phyloP scores from a whole-genome alignment of 2,888 invertebrate genomes.

The Baccha elongata region DNA sequence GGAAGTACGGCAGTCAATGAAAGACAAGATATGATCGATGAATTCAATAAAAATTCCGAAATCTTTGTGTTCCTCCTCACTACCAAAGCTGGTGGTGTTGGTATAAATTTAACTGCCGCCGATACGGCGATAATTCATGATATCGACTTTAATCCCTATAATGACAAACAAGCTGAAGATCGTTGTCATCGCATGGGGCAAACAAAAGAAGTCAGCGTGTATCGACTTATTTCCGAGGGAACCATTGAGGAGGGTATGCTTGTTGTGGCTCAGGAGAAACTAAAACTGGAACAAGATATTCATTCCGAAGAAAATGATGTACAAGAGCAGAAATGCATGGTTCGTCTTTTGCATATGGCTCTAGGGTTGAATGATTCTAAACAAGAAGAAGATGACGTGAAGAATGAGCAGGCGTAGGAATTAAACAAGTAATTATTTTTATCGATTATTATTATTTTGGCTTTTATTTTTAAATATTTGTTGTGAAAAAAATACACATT shows the following conservation, averaged over 20 bases:
- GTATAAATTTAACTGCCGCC: constrained; percentile 96
- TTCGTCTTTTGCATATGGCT: constrained; percentile 90
- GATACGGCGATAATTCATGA: constrained; percentile 98
- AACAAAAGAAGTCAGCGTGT: constrained; percentile 92
- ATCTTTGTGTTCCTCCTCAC: constrained; percentile 96
- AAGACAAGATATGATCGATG: constrained; percentile 94
- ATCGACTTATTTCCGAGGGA: constrained; percentile 91
- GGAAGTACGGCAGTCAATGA: constrained; percentile 94
- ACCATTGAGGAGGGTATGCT: constrained; percentile 97
- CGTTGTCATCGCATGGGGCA: constrained; percentile 91
- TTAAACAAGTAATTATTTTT: background rate
- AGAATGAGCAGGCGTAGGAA: background rate
- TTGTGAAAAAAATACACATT: constrained; percentile 2
- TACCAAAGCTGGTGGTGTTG: constrained; percentile 97
- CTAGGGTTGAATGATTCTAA: constrained; percentile 84
- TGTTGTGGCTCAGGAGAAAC: constrained; percentile 94
- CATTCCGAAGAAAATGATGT: constrained; percentile 83
- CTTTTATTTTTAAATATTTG: background rate
- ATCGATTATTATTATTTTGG: background rate
- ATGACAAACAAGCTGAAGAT: constrained; percentile 99
- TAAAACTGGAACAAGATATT: constrained; percentile 95
- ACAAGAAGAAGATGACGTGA: background rate
- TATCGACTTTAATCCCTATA: constrained; percentile 99
- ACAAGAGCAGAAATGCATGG: constrained; percentile 90
- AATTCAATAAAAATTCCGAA: constrained; percentile 89